Percentiles rank a stretch among this genome's conserved stretches.
Evolutionary conservation across 1,140 invertebrate genomes (phyloP).

Genomic region (Druon quercuslanigerum): DNA sequence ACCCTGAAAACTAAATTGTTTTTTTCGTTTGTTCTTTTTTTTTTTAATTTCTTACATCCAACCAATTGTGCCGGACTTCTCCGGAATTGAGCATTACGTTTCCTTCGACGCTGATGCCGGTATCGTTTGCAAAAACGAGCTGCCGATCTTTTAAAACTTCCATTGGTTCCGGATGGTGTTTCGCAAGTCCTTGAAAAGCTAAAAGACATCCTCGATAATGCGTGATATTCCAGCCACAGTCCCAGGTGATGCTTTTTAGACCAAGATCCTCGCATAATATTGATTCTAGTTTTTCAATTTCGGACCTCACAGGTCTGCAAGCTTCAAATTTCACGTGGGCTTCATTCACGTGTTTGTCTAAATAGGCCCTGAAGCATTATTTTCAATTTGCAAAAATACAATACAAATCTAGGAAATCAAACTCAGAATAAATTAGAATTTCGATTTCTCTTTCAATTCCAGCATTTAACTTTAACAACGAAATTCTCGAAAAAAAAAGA

Average conservation of each 20-base stretch:
- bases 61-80: constrained; percentile 93
- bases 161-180: constrained; percentile 84
- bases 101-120: constrained; percentile 91
- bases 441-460: too few relatives aligned
- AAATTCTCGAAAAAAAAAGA: too few relatives aligned
- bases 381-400: background rate
- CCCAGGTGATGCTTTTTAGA: constrained; percentile 81
- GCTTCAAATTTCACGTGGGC: constrained; percentile 79
- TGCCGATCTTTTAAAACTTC: constrained; percentile 81
- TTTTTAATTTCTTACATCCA: constrained; percentile 81
- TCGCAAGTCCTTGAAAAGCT: constrained; percentile 83
- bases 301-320: constrained; percentile 80
- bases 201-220: constrained; percentile 90
- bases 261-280: constrained; percentile 76
- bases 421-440: too few relatives aligned
- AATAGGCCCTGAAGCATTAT: constrained; percentile 77
- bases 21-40: too few relatives aligned
- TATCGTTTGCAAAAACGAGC: constrained; percentile 90
- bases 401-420: background rate
- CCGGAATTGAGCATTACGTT: constrained; percentile 92
- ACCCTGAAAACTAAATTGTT: too few relatives aligned
- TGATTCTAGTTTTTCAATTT: constrained; percentile 80
- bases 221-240: constrained; percentile 91
- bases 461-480: too few relatives aligned
- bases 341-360: constrained; percentile 79